Base-by-base conservation (phyloP, 2,113 vertebrate species). In the Polypterus senegalus region DNA sequence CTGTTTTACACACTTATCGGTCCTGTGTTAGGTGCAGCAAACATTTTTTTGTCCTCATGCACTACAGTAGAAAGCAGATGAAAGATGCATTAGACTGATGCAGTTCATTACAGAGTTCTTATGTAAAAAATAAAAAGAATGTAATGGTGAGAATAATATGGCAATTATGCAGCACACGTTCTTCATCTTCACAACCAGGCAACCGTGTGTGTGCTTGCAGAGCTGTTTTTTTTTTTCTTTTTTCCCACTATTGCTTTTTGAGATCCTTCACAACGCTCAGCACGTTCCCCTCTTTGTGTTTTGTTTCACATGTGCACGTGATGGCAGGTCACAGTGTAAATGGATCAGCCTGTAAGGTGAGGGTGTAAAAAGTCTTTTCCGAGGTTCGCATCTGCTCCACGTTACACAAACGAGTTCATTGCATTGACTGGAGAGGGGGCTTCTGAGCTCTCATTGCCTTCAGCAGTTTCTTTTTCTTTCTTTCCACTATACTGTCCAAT, bases 401-500 rank as follows among this genome's bases (percentile, higher is more conserved):
- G 67, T 83, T 90, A 98, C 80, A 98, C 95, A 76, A 98, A 97
- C 8, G 94, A 97, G 85, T 98, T 97, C 89, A 98, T 97, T 77
- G 91, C 89, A 49, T 94, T 94, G 74, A 95, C 86, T 4, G 95
- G 95, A 76, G 94, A 97, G 11, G 93, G 94, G 67, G 93, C 92
- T 80, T 91, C 94, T 7, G 95, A 97, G 80, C 92, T 97, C 81
- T 96, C 92, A 5, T 89, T 92, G 71, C 92, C 91, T 86, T 92
- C 92, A 1, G 83, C 88, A 3, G 85, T 87, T 73, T 94, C 91
- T 81, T 92, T 92, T 80, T 92, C 87, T 74, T 92, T 96, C 86
- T 91, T 95, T 59, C 93, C 93, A 64, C 94, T 98, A 72, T 98
- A 97, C 70, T 98, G 93, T 76, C 96, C 96, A 69, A 98, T 98